Evolutionary conservation across 2,888 invertebrate genomes (phyloP), one percentile per base, ranked within the genome.

Genomic region (Antheraea assamensis): DNA sequence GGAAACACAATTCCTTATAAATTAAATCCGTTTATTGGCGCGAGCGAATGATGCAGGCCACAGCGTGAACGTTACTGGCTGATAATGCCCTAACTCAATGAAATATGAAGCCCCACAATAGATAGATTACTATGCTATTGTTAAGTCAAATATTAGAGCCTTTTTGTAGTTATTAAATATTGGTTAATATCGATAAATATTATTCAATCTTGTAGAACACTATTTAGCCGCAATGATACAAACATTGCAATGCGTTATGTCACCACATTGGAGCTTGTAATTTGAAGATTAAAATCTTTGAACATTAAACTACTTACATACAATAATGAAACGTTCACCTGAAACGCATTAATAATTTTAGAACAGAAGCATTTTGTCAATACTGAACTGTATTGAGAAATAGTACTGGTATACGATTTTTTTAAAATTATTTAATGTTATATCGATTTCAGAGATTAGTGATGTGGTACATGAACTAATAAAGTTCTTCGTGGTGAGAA

Each of bases 301-400:
- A 10, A 35, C 68, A 68, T 68, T 68, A 68, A 68, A 35, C 68
- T 68, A 68, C 68, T 68, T 31, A 68, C 35, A 21, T 68, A 35
- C 68, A 68, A 68, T n/a, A 68, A 68, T 68, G 35, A 68, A 61
- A 30, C 35, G n/a, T 68, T 72, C 24, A 66, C 73, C 35, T 71
- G 35, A 15, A 70, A 71, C 3, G n/a, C 31, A 68, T 68, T 68
- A 19, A 35, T 68, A 35, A 68, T 35, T 8, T 2, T 68, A 68
- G 31, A 35, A 35, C 21, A 8, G 21, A 35, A n/a, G 35, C n/a
- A 68, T n/a, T 21, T 21, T 31, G 35, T 21, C 66, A 35, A 66
- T 21, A 31, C 2, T 61, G 8, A 8, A 61, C 61, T 13, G 24
- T 61, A 61, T 61, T 61, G 61, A 27, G 61, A 61, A 61, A 61